Evolutionary conservation across 1,140 invertebrate genomes (phyloP).

Genomic region (Drosophila kikkawai): DNA sequence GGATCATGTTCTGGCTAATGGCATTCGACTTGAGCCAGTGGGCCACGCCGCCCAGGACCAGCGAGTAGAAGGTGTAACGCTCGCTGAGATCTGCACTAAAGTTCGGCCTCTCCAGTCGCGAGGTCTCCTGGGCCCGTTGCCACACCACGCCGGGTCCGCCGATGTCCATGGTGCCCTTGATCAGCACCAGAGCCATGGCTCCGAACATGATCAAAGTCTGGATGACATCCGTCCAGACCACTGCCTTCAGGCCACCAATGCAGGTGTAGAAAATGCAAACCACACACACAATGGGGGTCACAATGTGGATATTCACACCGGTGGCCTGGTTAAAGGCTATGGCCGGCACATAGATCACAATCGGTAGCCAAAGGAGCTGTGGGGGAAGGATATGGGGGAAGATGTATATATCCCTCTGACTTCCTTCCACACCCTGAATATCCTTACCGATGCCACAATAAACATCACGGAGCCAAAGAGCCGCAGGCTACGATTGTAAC

Average conservation of each 20-base stretch:
- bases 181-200: slow-evolving; percentile 91
- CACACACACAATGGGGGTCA: slow-evolving; percentile 93
- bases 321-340: slow-evolving; percentile 92
- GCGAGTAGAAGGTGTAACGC: slow-evolving; percentile 91
- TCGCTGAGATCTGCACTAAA: slow-evolving; percentile 89
- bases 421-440: fast-evolving
- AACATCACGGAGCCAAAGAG: slow-evolving; percentile 91
- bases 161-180: slow-evolving; percentile 92
- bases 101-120: slow-evolving; percentile 90
- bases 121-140: slow-evolving; percentile 89
- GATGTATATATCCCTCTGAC: too few species aligned
- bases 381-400: background rate
- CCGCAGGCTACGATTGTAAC: slow-evolving; percentile 90
- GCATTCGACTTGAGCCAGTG: slow-evolving; percentile 93
- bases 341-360: slow-evolving; percentile 90
- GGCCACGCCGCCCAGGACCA: slow-evolving; percentile 92
- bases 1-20: slow-evolving; percentile 94
- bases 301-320: slow-evolving; percentile 92
- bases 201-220: slow-evolving; percentile 94
- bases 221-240: slow-evolving; percentile 97
- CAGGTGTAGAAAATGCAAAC: slow-evolving; percentile 97
- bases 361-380: slow-evolving; percentile 88
- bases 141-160: slow-evolving; percentile 91
- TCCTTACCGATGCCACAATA: slow-evolving; percentile 88
- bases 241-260: slow-evolving; percentile 95